Evolutionary conservation across 2,797 vertebrate genomes (phyloP), one percentile per base, ranked within the genome.

Genomic region (Furcifer pardalis): DNA sequence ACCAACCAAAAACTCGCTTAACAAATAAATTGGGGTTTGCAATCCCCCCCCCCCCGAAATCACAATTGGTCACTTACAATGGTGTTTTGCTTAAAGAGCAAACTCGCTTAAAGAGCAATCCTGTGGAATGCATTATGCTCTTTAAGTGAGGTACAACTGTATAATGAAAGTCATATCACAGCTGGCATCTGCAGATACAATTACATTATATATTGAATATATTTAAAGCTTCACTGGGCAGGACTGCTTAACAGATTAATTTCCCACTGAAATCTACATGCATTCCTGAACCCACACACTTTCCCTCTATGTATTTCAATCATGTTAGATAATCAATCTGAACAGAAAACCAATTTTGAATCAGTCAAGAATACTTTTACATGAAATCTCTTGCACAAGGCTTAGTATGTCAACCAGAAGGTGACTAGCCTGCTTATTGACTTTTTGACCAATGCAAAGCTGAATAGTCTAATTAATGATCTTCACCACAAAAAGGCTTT

Each of bases 331-430:
- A 94, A 95, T 94, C 92, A 93, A 81, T 92, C 80, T 52, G 89
- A 95, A 84, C 77, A 95, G 92, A 94, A 94, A 96, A 92, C 85
- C 91, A 95, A 95, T 95, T 95, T 94, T 94, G 89, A 85, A 89
- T 94, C 92, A 88, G 92, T 95, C 91, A 94, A 82, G 84, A 68
- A 84, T 65, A 77, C 71, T 92, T 91, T 90, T 76, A 79, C 0
- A 0, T 84, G 82, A 83, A 89, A 32, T 84, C 81, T 79, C 65
- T 86, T 89, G 62, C 30, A 62, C 27, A 84, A 46, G 35, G 86
- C 93, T 92, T 73, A 87, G 30, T 32, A 79, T 74, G 60, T 56
- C 46, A 84, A 59, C 32, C 40, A 66, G 7, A 77, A 87, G 82
- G 35, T 40, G 56, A 87, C 7, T 32, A 82, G 35, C 60, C 5